phyloP scores from a whole-genome alignment of 1,140 invertebrate species.

The Lethrus apterus region DNA sequence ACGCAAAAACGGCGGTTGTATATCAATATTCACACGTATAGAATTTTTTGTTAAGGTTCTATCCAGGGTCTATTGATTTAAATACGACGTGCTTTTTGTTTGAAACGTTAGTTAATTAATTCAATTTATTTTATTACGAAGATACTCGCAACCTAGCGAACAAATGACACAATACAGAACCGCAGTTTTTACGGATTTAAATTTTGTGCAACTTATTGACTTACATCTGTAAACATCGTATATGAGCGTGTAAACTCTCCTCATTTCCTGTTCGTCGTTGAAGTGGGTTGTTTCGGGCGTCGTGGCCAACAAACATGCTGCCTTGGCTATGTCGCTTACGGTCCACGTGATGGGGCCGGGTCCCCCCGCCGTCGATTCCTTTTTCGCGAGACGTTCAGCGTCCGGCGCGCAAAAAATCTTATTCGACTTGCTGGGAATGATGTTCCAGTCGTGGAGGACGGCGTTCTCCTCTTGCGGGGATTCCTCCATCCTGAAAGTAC shows the following conservation, averaged over 20 bases:
- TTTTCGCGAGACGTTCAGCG: conserved; percentile 9
- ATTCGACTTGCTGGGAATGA: conserved; percentile 25
- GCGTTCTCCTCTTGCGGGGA: conserved; percentile 3
- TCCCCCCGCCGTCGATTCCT: conserved; percentile 6
- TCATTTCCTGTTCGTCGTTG: conserved; percentile 67
- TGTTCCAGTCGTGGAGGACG: conserved; percentile 34
- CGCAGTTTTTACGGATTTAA: no score
- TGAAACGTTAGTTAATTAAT: no score
- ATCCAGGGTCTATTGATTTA: no score
- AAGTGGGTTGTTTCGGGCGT: conserved; percentile 48
- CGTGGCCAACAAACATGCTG: conserved; percentile 49
- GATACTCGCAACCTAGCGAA: no score
- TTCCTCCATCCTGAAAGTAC: conserved; percentile 11
- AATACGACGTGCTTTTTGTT: no score
- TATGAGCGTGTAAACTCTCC: conserved; percentile 64
- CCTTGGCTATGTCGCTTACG: conserved; percentile 50
- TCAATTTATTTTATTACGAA: no score
- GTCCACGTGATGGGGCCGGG: conserved; percentile 40
- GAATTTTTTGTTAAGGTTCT: no score
- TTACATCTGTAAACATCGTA: conserved; percentile 74
- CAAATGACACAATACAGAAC: no score
- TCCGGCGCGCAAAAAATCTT: conserved; percentile 16
- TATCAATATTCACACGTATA: no score
- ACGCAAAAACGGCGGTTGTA: no score
- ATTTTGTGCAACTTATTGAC: conserved; percentile 33